phyloP scores from a whole-genome alignment of 1,140 invertebrate species.

The Stegodyphus mimosarum region DNA sequence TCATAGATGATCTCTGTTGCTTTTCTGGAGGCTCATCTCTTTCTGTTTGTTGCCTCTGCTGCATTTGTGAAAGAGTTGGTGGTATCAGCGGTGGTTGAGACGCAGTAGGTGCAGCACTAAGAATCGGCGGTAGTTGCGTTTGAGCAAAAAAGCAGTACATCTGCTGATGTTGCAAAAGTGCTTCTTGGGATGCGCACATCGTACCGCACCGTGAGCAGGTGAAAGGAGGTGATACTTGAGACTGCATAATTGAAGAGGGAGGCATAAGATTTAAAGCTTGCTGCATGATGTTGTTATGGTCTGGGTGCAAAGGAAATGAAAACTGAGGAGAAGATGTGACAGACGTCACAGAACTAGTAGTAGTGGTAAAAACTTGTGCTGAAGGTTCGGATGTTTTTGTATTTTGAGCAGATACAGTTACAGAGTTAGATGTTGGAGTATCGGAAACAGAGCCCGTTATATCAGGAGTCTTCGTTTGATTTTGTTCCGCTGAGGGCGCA shows the following conservation, averaged over 20 bases:
- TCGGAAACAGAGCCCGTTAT: background rate
- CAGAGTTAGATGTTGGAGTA: background rate
- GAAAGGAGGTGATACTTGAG: slow-evolving; percentile 43
- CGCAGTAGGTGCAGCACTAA: slow-evolving; percentile 6
- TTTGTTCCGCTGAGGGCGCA: slow-evolving; percentile 4
- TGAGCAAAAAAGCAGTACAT: slow-evolving; percentile 79
- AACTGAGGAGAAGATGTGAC: slow-evolving; percentile 30
- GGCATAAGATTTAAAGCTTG: slow-evolving; percentile 46
- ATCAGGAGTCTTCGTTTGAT: background rate
- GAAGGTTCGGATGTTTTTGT: background rate
- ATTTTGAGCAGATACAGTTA: background rate
- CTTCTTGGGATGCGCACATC: slow-evolving; percentile 81
- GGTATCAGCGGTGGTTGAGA: slow-evolving; percentile 9
- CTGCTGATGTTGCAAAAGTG: slow-evolving; percentile 84
- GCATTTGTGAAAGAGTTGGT: background rate
- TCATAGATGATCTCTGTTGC: slow-evolving; percentile 45
- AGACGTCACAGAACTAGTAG: background rate
- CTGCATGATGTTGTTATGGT: slow-evolving; percentile 54
- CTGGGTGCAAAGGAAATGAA: slow-evolving; percentile 54
- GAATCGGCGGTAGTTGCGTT: slow-evolving; percentile 69
- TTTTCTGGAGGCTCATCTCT: slow-evolving; percentile 36
- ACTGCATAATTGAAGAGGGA: slow-evolving; percentile 12
- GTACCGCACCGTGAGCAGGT: slow-evolving; percentile 82
- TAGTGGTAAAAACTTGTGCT: background rate
- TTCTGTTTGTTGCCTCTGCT: slow-evolving; percentile 17